Evolutionary conservation across 2,113 vertebrate species (phyloP).

Genomic region (Urocitellus parryii): DNA sequence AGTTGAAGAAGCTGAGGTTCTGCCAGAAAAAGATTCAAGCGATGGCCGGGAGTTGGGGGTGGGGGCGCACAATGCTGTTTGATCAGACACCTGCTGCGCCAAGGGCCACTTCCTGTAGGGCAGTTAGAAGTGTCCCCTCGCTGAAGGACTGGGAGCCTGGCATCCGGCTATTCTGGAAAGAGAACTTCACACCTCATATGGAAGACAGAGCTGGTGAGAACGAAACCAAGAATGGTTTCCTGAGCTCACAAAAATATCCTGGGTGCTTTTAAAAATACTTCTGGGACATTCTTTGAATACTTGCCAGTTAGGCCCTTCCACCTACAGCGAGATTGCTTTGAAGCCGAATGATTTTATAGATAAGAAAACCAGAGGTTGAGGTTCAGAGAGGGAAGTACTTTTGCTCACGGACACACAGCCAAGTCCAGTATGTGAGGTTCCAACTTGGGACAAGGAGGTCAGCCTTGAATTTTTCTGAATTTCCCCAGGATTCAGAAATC

Average conservation of each 20-base stretch:
- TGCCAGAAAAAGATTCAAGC: not conserved
- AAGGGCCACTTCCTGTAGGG: not conserved
- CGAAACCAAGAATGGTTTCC: not conserved
- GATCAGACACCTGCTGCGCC: not conserved
- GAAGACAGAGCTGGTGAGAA: not conserved
- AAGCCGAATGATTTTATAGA: not conserved
- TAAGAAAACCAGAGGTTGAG: no score
- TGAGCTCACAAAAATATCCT: not conserved
- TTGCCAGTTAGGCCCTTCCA: not conserved
- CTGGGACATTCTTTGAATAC: no score
- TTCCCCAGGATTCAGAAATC: not conserved
- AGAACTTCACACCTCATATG: not conserved
- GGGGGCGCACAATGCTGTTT: rapidly evolving
- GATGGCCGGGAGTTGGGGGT: not conserved
- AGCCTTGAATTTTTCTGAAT: not conserved
- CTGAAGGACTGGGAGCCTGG: not conserved
- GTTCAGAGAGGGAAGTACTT: not conserved
- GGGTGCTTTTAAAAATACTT: not conserved
- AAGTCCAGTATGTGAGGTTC: not conserved
- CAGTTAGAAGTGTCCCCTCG: not conserved
- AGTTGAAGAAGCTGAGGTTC: not conserved
- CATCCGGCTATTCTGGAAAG: slow-evolving; percentile 22
- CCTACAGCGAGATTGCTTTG: not conserved
- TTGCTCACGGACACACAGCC: not conserved
- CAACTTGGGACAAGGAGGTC: not conserved